Evolutionary conservation across 2,888 invertebrate species (phyloP), one percentile per base, ranked within the genome.

Genomic region (Acronicta psi): DNA sequence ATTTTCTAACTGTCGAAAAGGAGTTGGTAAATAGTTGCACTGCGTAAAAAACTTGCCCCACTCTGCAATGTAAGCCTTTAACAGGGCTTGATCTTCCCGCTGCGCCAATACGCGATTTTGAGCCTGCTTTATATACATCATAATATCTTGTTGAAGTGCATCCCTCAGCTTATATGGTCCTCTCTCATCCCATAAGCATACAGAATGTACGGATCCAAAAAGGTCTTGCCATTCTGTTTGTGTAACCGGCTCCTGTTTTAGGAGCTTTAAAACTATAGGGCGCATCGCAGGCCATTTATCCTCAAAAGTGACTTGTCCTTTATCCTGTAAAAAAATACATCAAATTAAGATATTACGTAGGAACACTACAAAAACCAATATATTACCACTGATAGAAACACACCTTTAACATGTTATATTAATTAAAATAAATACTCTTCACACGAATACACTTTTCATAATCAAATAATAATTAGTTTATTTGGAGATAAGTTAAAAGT

Each of bases 11-110:
- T 98, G 98, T 59, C 97, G 96, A 94, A 99, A 99, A 16, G 99
- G 99, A 74, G 98, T 97, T 1, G 99, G 99, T 81, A 99, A 95
- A 93, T 99, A 99, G 87, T 98, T 97, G 90, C 99, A 99, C 88
- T 99, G 99, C 5, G 98, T 98, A 87, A 99, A 99, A 94, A 99
- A 99, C 86, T 98, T 99, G 47, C 98, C 96, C 99, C 99, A 99
- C 92, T 99, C 99, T 7, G 97, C 96, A 77, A 99, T 99, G 88
- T 99, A 99, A 0, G 99, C 98, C 89, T 98, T 98, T 8, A 99
- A 94, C 36, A 99, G 95, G 0, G 99, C 98, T 86, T 99, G 98
- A 80, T 99, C 99, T 84, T 99, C 99, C 67, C 98, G 96, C 84
- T 99, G 98, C 0, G 97, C 96, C 69, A 98, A 94, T 2, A 99